phyloP scores from a whole-genome alignment of 2,797 vertebrate genomes.

The Pseudocheirus occidentalis region DNA sequence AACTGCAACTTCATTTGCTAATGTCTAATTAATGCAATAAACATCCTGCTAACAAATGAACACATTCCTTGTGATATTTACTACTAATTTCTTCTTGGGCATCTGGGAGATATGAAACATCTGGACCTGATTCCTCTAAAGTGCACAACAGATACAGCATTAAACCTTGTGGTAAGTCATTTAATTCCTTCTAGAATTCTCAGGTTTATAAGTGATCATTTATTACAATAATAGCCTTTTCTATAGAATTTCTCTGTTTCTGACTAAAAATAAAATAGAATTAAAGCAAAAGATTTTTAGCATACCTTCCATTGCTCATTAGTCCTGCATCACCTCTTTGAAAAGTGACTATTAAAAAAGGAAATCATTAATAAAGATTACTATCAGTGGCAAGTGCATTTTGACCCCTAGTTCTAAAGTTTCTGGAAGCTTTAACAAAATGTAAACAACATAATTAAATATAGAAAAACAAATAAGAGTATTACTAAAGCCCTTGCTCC shows the following conservation, averaged over 20 bases:
- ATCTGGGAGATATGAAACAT: constrained; percentile 91
- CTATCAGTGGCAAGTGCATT: constrained; percentile 61
- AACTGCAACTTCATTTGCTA: constrained; percentile 95
- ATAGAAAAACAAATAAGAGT: constrained; percentile 54
- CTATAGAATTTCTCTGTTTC: constrained; percentile 56
- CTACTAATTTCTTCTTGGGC: constrained; percentile 86
- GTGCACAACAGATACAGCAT: constrained; percentile 85
- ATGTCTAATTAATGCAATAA: constrained; percentile 99
- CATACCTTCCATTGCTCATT: constrained; percentile 99
- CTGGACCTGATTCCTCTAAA: constrained; percentile 88
- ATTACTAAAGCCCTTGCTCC: constrained; percentile 50
- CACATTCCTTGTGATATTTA: constrained; percentile 89
- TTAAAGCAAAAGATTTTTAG: constrained; percentile 61
- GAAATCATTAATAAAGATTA: constrained; percentile 74
- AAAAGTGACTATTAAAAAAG: constrained; percentile 92
- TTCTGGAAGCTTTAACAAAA: constrained; percentile 74
- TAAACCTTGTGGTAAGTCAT: constrained; percentile 79
- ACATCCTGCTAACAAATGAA: constrained; percentile 94
- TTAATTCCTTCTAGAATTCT: constrained; percentile 80
- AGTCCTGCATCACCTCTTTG: constrained; percentile 98
- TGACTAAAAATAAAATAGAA: constrained; percentile 72
- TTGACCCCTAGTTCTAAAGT: constrained; percentile 43
- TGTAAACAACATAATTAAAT: constrained; percentile 69
- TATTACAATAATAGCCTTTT: constrained; percentile 70
- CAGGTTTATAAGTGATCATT: constrained; percentile 71